Evolutionary conservation across 2,797 vertebrate genomes (phyloP), one percentile per base, ranked within the genome.

Genomic region (Ctenosaura bakeri): DNA sequence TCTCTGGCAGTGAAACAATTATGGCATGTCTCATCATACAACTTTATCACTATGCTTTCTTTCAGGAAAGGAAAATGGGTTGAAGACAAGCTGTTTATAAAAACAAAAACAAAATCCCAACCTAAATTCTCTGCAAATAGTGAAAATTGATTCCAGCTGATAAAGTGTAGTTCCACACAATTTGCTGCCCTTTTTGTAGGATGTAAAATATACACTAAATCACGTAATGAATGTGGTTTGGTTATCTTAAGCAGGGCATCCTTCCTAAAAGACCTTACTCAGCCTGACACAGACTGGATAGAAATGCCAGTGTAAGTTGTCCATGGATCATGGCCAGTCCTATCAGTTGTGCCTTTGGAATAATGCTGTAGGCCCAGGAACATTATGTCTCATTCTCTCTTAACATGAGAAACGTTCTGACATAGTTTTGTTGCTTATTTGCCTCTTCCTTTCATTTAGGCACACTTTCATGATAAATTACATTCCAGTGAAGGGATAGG

Each of bases 151-250:
- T 78, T 64, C 54, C 38, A 35, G 32, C 29, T 20, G 64, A 86
- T 76, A 87, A 71, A 54, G 10, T 6, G n/a, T 74, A 73, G 13
- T 10, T 79, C 85, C 62, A 83, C 52, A 91, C 92, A 92, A 66
- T 18, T 0, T 59, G 79, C 76, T 91, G 35, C 79, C 88, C 91
- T 85, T 91, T 2, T 0, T 93, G 93, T 59, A 90, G 91, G 93
- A 93, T 4, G 71, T 85, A 90, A 64, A 85, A 90, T 56, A 32
- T 83, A 54, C 0, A 0, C 76, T 59, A 88, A 91, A 35, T 62
- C 32, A 52, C 62, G 85, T 50, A 38, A 52, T 1, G n/a, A 92
- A 22, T 32, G 86, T 80, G 52, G 8, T n/a, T 87, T 87, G 50
- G 66, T 83, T 38, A 81, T 74, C 54, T 74, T 42, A 74, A 83